Evolutionary conservation across 2,888 invertebrate genomes (phyloP), one percentile per base, ranked within the genome.

Genomic region (Nasonia oneida): DNA sequence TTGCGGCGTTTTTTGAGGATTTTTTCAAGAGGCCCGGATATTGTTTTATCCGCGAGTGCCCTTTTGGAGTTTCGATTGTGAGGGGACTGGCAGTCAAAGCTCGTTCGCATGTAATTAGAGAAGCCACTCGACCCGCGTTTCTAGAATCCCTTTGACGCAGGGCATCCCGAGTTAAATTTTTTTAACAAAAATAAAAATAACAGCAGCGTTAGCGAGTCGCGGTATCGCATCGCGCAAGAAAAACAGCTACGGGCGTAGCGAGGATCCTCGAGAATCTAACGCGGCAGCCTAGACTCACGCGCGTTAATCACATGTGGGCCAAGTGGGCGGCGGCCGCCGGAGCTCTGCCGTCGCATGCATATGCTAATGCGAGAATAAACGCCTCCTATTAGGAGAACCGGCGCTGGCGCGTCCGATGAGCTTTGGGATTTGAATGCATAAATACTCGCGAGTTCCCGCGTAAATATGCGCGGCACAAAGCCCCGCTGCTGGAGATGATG

Each of bases 331-430:
- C 67, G 73, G 18, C 29, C 10, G 39, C 37, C 1, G n/a, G 70
- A 71, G 15, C 73, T 47, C 73, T 47, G n/a, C 39, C 23, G 37
- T 37, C 29, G 84, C 87, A 90, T 90, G 91, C 90, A 91, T 93
- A 93, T 92, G 92, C 90, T 92, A 92, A 92, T 92, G 91, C 89
- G 90, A 90, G 92, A 91, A 91, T 93, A 92, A 92, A 92, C 91
- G 92, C 89, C 91, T 91, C 53, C 90, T 91, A 93, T 93, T 86
- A 92, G 91, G 91, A 91, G 70, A 83, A 93, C 91, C 91, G 91
- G 39, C 90, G 39, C 37, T 8, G 57, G 23, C 57, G 12, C 73
- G 88, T 89, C 91, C 91, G 90, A 92, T 91, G 91, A 92, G 91
- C 91, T 89, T 88, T 86, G 91, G 91, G 92, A 92, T 92, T 93